phyloP scores from a whole-genome alignment of 2,888 invertebrate species.

The Scaptomyza polygonia region DNA sequence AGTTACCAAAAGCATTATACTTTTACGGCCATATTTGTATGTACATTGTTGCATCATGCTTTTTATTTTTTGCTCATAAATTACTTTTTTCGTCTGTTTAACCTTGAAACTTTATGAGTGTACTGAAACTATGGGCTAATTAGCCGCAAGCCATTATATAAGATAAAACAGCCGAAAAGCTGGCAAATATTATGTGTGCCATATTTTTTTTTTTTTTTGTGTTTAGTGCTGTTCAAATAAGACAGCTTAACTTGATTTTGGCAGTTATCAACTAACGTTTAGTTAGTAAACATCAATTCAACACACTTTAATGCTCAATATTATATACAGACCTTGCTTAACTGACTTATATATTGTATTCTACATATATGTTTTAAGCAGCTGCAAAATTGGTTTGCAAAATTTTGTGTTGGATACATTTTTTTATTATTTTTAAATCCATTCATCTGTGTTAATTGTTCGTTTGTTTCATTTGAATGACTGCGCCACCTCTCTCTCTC shows the following conservation, averaged over 20 bases:
- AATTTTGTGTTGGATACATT: not conserved
- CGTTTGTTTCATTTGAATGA: slow-evolving; percentile 43
- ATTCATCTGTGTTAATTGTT: slow-evolving; percentile 39
- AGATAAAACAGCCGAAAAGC: not conserved
- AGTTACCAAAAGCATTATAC: slow-evolving; percentile 3
- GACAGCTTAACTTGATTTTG: not conserved
- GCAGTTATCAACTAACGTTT: not conserved
- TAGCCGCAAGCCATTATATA: not conserved
- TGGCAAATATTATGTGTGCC: not conserved
- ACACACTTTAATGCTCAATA: too few relatives aligned
- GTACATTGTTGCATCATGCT: slow-evolving; percentile 24
- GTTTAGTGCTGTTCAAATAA: not conserved
- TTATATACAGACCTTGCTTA: not conserved
- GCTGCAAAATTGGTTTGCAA: slow-evolving; percentile 5
- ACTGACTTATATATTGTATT: not conserved
- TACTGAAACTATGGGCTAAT: slow-evolving; percentile 13
- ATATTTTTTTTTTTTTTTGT: not conserved
- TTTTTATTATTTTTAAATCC: not conserved
- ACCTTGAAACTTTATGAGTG: slow-evolving; percentile 34
- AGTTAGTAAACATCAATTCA: too few relatives aligned
- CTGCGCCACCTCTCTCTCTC: not conserved
- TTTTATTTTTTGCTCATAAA: slow-evolving; percentile 15
- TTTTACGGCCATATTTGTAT: slow-evolving; percentile 1
- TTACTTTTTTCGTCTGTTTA: slow-evolving; percentile 15
- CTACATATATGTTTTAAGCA: not conserved